phyloP scores from a whole-genome alignment of 1,140 invertebrate genomes.

The Leptinotarsa undecemlineata region DNA sequence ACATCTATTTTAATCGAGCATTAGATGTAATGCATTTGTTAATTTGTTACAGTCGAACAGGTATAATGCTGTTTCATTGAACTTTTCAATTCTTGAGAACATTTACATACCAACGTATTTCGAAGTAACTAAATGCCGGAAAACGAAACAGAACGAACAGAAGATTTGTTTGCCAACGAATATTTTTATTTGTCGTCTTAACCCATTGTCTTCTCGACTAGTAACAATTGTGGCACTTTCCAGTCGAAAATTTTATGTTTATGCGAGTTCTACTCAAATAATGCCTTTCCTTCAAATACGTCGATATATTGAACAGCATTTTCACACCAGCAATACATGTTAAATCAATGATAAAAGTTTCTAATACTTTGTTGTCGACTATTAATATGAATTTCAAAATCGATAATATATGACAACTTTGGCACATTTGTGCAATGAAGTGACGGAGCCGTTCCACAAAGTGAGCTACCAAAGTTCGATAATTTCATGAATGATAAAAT shows the following conservation, averaged over 20 bases:
- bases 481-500: too few relatives aligned
- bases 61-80: neutral
- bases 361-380: too few relatives aligned
- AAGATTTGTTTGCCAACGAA: neutral
- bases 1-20: neutral
- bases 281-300: too few relatives aligned
- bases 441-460: too few relatives aligned
- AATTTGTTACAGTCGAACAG: neutral
- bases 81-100: neutral
- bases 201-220: neutral
- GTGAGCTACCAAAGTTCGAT: too few relatives aligned
- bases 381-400: too few relatives aligned
- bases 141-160: neutral
- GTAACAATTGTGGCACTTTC: neutral
- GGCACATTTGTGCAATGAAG: too few relatives aligned
- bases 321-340: too few relatives aligned
- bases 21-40: neutral
- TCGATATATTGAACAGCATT: too few relatives aligned
- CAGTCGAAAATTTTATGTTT: neutral
- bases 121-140: neutral
- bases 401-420: too few relatives aligned
- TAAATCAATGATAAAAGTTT: too few relatives aligned
- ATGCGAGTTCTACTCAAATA: neutral
- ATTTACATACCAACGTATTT: neutral
- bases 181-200: neutral